A percentile compares a stretch with the other conserved stretches of the same genome.
phyloP scores from a whole-genome alignment of 2,113 vertebrate genomes.

The Cryptomyrus ogoouensis region DNA sequence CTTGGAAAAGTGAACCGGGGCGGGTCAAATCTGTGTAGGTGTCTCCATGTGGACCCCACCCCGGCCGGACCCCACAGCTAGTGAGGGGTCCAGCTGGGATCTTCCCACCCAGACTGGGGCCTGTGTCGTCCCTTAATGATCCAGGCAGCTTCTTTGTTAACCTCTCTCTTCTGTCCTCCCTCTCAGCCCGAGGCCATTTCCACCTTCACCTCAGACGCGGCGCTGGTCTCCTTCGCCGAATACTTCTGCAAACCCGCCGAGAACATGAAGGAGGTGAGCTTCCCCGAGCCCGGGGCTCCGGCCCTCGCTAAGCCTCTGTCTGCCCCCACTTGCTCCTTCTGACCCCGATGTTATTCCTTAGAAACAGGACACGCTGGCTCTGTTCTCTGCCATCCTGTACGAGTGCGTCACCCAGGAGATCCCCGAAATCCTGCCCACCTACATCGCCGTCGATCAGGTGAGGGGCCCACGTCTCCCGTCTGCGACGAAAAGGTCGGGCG shows the following conservation, averaged over 20 bases:
- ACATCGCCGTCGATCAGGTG: conserved; percentile 95
- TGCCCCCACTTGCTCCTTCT: not conserved
- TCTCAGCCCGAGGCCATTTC: conserved; percentile 87
- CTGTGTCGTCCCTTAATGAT: not conserved
- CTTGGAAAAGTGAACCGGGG: not conserved
- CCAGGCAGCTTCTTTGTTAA: not conserved
- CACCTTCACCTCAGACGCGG: conserved; percentile 88
- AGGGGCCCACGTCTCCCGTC: not conserved
- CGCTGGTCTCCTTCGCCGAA: conserved; percentile 87
- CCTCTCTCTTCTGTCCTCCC: conserved; percentile 2
- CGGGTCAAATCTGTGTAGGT: not conserved
- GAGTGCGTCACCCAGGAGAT: conserved; percentile 96
- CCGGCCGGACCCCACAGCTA: not conserved
- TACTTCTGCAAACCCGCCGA: conserved; percentile 86
- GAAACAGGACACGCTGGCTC: conserved; percentile 79
- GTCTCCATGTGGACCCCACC: not conserved
- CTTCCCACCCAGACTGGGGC: not conserved
- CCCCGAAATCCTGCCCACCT: conserved; percentile 91
- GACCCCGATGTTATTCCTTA: conserved; percentile 39
- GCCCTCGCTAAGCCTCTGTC: not conserved
- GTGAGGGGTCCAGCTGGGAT: not conserved
- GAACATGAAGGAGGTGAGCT: conserved; percentile 69
- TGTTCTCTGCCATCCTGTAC: conserved; percentile 89
- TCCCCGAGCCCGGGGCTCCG: not conserved
- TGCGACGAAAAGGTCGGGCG: not conserved